Evolutionary conservation across 2,888 invertebrate species (phyloP), one percentile per base, ranked within the genome.

Genomic region (Zele albiditarsus): DNA sequence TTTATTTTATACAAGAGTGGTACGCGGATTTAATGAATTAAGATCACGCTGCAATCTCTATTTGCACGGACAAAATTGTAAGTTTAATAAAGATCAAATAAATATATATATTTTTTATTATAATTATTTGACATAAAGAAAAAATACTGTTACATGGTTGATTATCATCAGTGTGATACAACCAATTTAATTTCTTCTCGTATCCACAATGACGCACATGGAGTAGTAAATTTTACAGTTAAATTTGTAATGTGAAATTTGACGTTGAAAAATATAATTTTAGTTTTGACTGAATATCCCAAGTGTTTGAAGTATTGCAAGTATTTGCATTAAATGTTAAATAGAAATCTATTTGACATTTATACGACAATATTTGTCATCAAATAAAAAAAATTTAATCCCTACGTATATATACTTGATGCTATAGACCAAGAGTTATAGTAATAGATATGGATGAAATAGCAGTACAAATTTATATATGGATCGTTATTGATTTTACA

Each of bases 1-100:
- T 74, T 79, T 87, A 75, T 83, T 83, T 58, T 80, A 81, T 58
- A 81, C 82, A 70, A 86, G 86, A 79, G 77, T 88, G 78, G 80
- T 84, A 73, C 86, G 85, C 78, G 87, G 87, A 86, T 82, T 88
- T 81, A 83, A 85, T 82, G 85, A 86, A 79, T 82, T 88, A 71
- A 84, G 86, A 81, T 85, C 87, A 38, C 86, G 87, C 16, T 78
- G 85, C 75, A 85, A 86, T 75, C 82, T 86, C 74, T 88, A 88
- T 83, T 83, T 88, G 70, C 83, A 84, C 70, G 80, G 84, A 72
- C 87, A 85, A 69, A 84, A 85, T 78, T 83, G 89, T 89, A 87
- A 89, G 89, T 87, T 70, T 33, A 20, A 53, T 1, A 8, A 8
- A 3, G 20, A n/a, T 20, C 38, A 5, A 25, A 38, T 1, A 57